Evolutionary conservation across 2,888 invertebrate genomes (phyloP).

Genomic region (Philereme vetulata): DNA sequence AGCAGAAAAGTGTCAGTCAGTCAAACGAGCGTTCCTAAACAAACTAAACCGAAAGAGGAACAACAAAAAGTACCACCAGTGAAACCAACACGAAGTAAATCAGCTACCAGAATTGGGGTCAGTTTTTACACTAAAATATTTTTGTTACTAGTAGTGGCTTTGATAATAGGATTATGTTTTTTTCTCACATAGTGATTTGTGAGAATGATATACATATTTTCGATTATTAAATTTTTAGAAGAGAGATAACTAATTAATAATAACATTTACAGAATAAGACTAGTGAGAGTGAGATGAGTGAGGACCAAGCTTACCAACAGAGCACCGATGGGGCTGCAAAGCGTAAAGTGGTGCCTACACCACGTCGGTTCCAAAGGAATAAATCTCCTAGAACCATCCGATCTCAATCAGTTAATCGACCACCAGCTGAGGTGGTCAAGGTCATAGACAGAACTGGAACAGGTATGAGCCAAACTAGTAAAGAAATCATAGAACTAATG

Average conservation of each 20-base stretch:
- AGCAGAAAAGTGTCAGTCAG: constrained; percentile 59
- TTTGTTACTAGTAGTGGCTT: constrained; percentile 68
- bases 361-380: constrained; percentile 72
- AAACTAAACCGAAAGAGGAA: constrained; percentile 58
- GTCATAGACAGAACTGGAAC: constrained; percentile 66
- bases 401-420: constrained; percentile 82
- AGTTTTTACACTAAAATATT: constrained; percentile 74
- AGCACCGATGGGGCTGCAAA: constrained; percentile 54
- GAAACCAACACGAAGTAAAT: constrained; percentile 80
- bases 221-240: constrained; percentile 41
- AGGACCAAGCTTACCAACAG: constrained; percentile 69
- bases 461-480: constrained; percentile 76
- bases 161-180: constrained; percentile 73
- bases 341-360: constrained; percentile 71
- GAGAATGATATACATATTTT: constrained; percentile 54
- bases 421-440: constrained; percentile 59
- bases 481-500: constrained; percentile 78
- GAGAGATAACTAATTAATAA: constrained; percentile 65
- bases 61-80: constrained; percentile 66
- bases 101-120: constrained; percentile 79
- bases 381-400: constrained; percentile 77
- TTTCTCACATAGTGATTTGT: constrained; percentile 53
- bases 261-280: constrained; percentile 81
- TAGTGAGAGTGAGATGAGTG: constrained; percentile 85
- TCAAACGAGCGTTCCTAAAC: constrained; percentile 53